Conservation (phyloP, 2,797 vertebrate species). For the Malurus splendens region DNA sequence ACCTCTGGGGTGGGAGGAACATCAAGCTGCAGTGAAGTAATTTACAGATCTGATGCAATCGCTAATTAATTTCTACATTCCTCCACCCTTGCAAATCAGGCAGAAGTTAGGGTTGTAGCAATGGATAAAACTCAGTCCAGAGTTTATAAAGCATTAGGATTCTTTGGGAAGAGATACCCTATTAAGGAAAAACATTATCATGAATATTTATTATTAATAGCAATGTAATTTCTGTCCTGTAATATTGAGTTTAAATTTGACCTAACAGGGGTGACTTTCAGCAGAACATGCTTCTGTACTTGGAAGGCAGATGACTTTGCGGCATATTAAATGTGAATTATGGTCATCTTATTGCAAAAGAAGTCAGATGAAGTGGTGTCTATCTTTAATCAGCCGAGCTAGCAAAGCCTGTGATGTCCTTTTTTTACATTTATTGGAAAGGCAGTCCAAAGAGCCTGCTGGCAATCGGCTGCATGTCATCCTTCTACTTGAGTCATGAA, state of each 20-base stretch:
- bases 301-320: slow-evolving; percentile 25
- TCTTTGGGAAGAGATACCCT: background rate
- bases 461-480: rapidly evolving
- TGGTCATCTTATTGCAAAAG: slow-evolving; percentile 4
- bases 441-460: background rate
- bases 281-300: background rate
- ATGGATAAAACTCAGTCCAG: background rate
- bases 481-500: background rate
- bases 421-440: background rate
- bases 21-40: background rate
- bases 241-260: slow-evolving; percentile 35
- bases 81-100: background rate
- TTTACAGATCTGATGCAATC: background rate
- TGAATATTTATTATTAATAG: slow-evolving; percentile 45
- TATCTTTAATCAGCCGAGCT: background rate
- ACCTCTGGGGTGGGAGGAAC: background rate
- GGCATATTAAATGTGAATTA: slow-evolving; percentile 22
- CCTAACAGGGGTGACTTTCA: background rate
- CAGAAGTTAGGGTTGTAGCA: background rate
- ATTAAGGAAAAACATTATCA: slow-evolving; percentile 23
- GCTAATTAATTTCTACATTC: background rate
- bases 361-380: background rate
- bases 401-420: background rate
- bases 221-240: background rate
- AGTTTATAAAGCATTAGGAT: background rate